Evolutionary conservation across 37 sponge, comb jelly and placozoan genomes (phyloP).

Genomic region (Geodia barretti): DNA sequence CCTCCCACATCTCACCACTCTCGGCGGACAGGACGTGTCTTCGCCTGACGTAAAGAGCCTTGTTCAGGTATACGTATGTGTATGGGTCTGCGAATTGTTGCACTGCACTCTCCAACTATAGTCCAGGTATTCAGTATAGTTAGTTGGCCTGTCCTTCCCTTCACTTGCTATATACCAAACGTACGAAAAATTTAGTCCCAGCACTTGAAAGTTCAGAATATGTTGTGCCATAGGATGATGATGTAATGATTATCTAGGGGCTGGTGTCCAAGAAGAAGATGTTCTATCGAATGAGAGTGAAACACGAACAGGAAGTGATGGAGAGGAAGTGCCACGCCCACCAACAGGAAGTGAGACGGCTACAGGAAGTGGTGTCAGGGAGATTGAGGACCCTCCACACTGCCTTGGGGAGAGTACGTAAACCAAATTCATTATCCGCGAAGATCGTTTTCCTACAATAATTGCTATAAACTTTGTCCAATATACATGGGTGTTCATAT

Average conservation of each 20-base stretch:
- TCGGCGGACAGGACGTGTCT: constrained; percentile 65
- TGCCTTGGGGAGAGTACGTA: too few relatives aligned
- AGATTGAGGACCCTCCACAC: constrained; percentile 27
- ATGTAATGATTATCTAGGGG: constrained; percentile 33
- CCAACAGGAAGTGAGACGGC: constrained; percentile 7
- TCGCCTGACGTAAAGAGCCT: constrained; percentile 57
- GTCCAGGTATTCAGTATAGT: too few relatives aligned
- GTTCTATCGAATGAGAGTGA: constrained; percentile 75
- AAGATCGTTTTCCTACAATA: too few relatives aligned
- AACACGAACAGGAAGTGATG: constrained; percentile 23
- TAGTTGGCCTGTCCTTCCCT: too few relatives aligned
- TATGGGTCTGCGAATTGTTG: too few relatives aligned
- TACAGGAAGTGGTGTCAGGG: not conserved
- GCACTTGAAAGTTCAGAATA: not conserved
- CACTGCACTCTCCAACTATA: too few relatives aligned
- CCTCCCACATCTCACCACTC: constrained; percentile 64
- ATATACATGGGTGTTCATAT: too few relatives aligned
- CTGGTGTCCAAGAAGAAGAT: constrained; percentile 79
- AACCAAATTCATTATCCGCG: too few relatives aligned
- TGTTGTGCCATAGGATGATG: too few relatives aligned
- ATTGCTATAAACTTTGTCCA: too few relatives aligned
- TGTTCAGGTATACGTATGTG: constrained; percentile 35
- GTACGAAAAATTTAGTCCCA: not conserved
- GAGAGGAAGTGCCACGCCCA: not conserved
- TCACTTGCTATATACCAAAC: too few relatives aligned